Percentiles rank a stretch among this genome's conserved stretches.
phyloP scores from a whole-genome alignment of 1,140 invertebrate genomes.

The Zaprionus nigranus region DNA sequence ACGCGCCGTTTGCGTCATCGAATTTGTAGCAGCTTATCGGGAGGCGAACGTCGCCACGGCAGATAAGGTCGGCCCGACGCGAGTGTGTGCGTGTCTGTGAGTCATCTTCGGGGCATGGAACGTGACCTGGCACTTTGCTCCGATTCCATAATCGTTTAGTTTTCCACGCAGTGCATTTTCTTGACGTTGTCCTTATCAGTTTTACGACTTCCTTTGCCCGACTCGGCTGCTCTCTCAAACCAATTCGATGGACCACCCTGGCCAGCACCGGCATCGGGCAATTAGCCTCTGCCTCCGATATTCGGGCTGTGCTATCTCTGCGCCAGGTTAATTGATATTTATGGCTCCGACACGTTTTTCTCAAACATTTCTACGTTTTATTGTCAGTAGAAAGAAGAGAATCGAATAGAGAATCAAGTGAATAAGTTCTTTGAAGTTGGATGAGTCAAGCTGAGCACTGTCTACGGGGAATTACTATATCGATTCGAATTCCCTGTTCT shows the following conservation, averaged over 20 bases:
- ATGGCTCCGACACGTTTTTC: slow-evolving; percentile 64
- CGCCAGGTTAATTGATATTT: slow-evolving; percentile 75
- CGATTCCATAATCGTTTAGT: slow-evolving; percentile 48
- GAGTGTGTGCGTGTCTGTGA: not conserved
- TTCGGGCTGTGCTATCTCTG: slow-evolving; percentile 46
- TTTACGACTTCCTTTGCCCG: slow-evolving; percentile 69
- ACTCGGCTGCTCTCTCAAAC: not conserved
- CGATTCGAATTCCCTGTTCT: not conserved
- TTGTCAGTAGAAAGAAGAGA: slow-evolving; percentile 15
- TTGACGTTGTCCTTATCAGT: slow-evolving; percentile 64
- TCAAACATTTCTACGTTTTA: slow-evolving; percentile 26
- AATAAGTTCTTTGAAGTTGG: not conserved
- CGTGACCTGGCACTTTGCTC: slow-evolving; percentile 71
- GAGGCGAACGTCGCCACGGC: not conserved
- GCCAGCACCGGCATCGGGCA: slow-evolving; percentile 23
- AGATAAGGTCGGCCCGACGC: slow-evolving; percentile 28
- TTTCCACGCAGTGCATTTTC: slow-evolving; percentile 44
- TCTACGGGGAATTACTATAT: slow-evolving; percentile 1
- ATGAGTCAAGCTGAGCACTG: not conserved
- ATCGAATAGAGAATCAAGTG: not conserved
- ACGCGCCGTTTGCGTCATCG: slow-evolving; percentile 64
- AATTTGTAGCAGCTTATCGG: slow-evolving; percentile 75
- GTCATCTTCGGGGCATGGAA: slow-evolving; percentile 35
- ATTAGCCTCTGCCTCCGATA: slow-evolving; percentile 64
- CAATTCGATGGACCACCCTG: slow-evolving; percentile 54